Conservation (phyloP, 2,797 vertebrate genomes). For the Pteropus rufus region DNA sequence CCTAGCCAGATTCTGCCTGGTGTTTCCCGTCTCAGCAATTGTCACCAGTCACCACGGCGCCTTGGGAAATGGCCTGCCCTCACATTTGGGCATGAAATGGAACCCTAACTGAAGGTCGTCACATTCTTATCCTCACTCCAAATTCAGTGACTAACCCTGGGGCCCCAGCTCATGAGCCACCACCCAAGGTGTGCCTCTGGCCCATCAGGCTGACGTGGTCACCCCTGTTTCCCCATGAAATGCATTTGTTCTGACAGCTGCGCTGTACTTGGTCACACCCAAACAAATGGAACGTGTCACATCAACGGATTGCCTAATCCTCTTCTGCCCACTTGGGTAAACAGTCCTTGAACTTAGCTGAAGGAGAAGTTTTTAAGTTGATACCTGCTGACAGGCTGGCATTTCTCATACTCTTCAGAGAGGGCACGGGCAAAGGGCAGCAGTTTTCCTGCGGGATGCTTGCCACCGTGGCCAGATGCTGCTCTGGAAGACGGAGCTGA, state of each 20-base stretch:
- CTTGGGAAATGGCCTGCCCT: background rate
- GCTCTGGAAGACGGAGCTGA: background rate
- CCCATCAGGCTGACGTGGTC: rapidly evolving
- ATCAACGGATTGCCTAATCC: conserved; percentile 61
- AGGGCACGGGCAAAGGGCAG: background rate
- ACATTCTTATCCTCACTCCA: background rate
- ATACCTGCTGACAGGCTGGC: background rate
- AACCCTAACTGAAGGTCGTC: background rate
- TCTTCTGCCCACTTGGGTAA: conserved; percentile 52
- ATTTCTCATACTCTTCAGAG: background rate
- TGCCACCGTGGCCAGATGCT: rapidly evolving
- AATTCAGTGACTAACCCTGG: rapidly evolving
- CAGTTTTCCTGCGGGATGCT: background rate
- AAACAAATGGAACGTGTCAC: conserved; percentile 39
- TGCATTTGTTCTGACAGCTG: conserved; percentile 60
- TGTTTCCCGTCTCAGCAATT: background rate
- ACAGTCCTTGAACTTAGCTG: conserved; percentile 70
- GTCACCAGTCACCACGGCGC: background rate
- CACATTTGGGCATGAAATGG: rapidly evolving
- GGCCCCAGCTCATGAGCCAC: rapidly evolving
- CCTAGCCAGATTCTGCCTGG: background rate
- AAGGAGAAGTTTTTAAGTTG: conserved; percentile 39
- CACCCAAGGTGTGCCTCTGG: rapidly evolving
- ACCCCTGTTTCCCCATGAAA: background rate
- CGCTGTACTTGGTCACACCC: conserved; percentile 51